Evolutionary conservation across 2,888 invertebrate genomes (phyloP).

Genomic region (Agriotes lineatus): DNA sequence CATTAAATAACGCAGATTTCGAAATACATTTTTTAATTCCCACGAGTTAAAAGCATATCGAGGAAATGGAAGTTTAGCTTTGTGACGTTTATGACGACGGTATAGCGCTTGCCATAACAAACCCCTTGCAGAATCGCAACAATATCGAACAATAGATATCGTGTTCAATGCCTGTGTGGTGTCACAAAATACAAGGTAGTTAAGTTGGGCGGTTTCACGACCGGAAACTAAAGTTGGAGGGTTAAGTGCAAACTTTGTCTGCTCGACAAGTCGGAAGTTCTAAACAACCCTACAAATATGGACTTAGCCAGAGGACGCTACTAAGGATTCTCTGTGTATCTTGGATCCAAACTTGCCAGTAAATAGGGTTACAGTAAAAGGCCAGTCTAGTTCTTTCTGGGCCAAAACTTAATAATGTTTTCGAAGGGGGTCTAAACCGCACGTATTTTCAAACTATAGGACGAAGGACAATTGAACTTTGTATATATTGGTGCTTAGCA

Average conservation of each 20-base stretch:
- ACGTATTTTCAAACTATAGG: too few species aligned
- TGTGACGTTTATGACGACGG: too few species aligned
- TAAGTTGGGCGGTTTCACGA: constrained; percentile 9
- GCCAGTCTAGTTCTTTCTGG: background rate
- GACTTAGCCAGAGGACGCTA: constrained; percentile 13
- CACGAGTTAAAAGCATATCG: too few species aligned
- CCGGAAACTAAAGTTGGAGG: constrained; percentile 27
- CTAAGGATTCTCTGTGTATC: constrained; percentile 22
- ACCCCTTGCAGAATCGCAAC: background rate
- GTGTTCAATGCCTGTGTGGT: background rate
- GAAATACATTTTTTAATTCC: too few species aligned
- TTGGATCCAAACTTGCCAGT: constrained; percentile 3
- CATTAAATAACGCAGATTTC: too few species aligned
- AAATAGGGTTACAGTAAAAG: constrained; percentile 3
- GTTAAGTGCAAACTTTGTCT: constrained; percentile 33
- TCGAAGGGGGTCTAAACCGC: background rate
- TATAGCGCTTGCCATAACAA: too few species aligned
- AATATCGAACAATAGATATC: background rate
- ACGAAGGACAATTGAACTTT: too few species aligned
- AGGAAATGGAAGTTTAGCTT: too few species aligned
- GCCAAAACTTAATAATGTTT: background rate
- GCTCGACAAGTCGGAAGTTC: constrained; percentile 25
- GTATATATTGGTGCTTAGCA: too few species aligned
- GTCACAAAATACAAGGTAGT: constrained; percentile 13
- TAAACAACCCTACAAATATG: constrained; percentile 24